Conservation (phyloP, 92 coral and sea anemone genomes). For the Parazoanthus darwini region DNA sequence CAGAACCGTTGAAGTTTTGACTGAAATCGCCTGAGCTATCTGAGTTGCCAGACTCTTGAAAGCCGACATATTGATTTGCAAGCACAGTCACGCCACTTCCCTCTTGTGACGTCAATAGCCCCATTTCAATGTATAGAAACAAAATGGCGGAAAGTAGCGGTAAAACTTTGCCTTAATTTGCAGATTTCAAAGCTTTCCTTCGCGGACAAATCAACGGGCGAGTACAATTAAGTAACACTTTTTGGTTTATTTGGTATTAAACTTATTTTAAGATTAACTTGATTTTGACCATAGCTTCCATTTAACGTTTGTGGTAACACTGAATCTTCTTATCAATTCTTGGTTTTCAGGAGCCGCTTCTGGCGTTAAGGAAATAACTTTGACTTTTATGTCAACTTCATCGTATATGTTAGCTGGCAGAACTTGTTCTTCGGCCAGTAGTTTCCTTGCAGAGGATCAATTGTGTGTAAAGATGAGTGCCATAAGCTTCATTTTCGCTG, state of each 20-base stretch:
- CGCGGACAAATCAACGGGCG: not conserved
- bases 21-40: too few relatives aligned
- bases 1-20: not conserved
- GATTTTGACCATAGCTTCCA: not conserved
- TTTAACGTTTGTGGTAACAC: too few relatives aligned
- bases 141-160: constrained; percentile 31
- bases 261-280: not conserved
- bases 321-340: too few relatives aligned
- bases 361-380: constrained; percentile 15
- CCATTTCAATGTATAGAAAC: constrained; percentile 11
- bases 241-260: not conserved
- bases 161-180: constrained; percentile 14
- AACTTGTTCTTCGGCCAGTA: not conserved
- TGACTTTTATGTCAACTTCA: constrained; percentile 7
- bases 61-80: too few relatives aligned
- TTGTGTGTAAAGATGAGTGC: constrained; percentile 14
- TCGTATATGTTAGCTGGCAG: constrained; percentile 14
- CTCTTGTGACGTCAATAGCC: constrained; percentile 30
- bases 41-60: too few relatives aligned
- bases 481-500: constrained; percentile 11
- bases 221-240: not conserved
- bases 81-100: constrained; percentile 4
- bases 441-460: constrained; percentile 4
- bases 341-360: constrained; percentile 5
- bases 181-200: constrained; percentile 11